phyloP scores from a whole-genome alignment of 2,797 vertebrate genomes.

The Peromyscus nudipes region DNA sequence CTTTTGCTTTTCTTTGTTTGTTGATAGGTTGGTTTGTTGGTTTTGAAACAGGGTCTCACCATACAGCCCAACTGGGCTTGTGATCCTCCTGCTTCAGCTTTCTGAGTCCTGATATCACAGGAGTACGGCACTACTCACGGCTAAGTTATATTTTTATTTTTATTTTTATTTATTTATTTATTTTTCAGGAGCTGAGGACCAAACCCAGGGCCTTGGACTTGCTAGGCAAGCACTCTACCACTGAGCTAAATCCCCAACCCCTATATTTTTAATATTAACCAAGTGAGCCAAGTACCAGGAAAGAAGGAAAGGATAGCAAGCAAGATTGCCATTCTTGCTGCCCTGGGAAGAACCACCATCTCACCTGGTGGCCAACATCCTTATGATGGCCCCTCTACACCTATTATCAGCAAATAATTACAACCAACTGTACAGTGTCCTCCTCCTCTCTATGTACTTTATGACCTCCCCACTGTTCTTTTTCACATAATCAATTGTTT shows the following conservation, averaged over 20 bases:
- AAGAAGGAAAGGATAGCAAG: neutral
- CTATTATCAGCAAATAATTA: neutral
- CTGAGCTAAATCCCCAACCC: too few relatives aligned
- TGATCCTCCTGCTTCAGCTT: neutral
- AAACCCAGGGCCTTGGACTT: too few relatives aligned
- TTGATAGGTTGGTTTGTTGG: neutral
- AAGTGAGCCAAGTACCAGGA: neutral
- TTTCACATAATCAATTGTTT: neutral
- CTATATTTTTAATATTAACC: neutral
- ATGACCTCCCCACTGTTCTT: neutral
- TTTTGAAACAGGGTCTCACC: neutral
- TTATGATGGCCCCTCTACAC: rapidly evolving
- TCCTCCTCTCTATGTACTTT: neutral
- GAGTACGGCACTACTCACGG: too few relatives aligned
- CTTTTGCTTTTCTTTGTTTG: neutral
- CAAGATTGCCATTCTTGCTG: too few relatives aligned
- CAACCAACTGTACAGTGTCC: neutral
- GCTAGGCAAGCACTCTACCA: too few relatives aligned
- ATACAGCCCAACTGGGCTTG: too few relatives aligned
- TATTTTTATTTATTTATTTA: too few relatives aligned
- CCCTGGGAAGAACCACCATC: neutral
- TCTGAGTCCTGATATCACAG: neutral
- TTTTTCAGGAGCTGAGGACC: too few relatives aligned
- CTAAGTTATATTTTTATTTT: neutral
- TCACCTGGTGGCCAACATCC: rapidly evolving